These are phyloP conservation scores for human DNA, from an alignment of 2,113 vertebrate genomes.

Conservation along the genomic window DNA sequence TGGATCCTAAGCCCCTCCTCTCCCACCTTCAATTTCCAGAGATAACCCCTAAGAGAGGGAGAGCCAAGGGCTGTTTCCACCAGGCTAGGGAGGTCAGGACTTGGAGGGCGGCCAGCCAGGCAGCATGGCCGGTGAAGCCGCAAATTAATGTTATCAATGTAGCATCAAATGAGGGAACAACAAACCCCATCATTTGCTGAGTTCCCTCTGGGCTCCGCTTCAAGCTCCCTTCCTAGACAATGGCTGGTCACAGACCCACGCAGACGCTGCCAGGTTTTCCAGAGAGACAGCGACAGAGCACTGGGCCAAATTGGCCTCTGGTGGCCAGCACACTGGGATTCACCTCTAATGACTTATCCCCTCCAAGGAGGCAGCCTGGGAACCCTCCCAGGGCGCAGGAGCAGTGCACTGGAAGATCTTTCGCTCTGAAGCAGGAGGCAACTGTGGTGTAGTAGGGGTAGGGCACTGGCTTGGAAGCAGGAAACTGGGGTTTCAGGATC, in stretches of 20 bases:
- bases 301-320: slow-evolving; percentile 54
- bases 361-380: not conserved
- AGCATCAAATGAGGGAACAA: slow-evolving; percentile 38
- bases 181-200: slow-evolving; percentile 21
- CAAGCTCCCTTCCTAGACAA: slow-evolving; percentile 60
- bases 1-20: slow-evolving; percentile 21
- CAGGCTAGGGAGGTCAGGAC: not conserved
- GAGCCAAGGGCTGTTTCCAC: not conserved
- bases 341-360: slow-evolving; percentile 41
- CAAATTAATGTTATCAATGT: slow-evolving; percentile 39
- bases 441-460: not conserved
- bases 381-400: not conserved
- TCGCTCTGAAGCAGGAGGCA: not conserved
- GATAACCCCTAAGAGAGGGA: slow-evolving; percentile 28
- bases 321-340: slow-evolving; percentile 28
- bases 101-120: not conserved
- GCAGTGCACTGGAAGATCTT: not conserved
- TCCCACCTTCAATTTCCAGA: slow-evolving; percentile 37
- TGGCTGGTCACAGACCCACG: slow-evolving; percentile 30
- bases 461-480: not conserved
- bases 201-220: slow-evolving; percentile 41
- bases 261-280: slow-evolving; percentile 47
- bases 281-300: not conserved
- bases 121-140: not conserved
- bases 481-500: not conserved